A percentile compares a stretch with the other conserved stretches of the same genome.
These are phyloP conservation scores for Sinelater perroti DNA, from an alignment of 2,888 invertebrate genomes.

Conservation along the genomic window DNA sequence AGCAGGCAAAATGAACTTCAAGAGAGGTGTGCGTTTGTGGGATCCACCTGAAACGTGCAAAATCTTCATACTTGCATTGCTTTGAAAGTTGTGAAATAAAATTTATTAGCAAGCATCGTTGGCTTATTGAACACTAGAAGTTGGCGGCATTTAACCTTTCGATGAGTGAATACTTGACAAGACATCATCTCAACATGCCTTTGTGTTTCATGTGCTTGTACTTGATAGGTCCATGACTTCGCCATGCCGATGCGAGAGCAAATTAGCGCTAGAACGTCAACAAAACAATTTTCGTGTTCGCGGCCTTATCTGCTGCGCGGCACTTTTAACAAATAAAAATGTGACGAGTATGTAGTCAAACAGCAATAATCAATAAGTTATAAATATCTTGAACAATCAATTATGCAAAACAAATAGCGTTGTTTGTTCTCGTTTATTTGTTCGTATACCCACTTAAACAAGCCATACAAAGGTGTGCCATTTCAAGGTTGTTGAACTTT, in stretches of 20 bases:
- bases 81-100: not conserved
- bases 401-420: conserved; percentile 49
- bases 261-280: conserved; percentile 11
- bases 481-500: conserved; percentile 37
- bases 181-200: conserved; percentile 5
- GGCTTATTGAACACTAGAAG: not conserved
- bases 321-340: conserved; percentile 31
- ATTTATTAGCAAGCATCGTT: conserved; percentile 5
- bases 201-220: conserved; percentile 11
- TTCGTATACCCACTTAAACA: conserved; percentile 46
- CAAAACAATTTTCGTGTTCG: conserved; percentile 29
- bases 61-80: not conserved
- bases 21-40: not conserved
- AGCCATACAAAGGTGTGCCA: conserved; percentile 40
- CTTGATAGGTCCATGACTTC: conserved; percentile 13
- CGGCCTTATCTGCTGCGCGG: conserved; percentile 23
- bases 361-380: conserved; percentile 49
- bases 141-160: conserved; percentile 2
- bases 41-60: not conserved
- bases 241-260: conserved; percentile 1
- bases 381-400: conserved; percentile 51
- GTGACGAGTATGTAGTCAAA: conserved; percentile 31
- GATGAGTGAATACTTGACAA: conserved; percentile 1
- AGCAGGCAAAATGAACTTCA: not conserved
- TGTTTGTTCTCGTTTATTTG: conserved; percentile 41